Evolutionary conservation across 2,113 vertebrate genomes (phyloP).

Genomic region (Lonchura striata): DNA sequence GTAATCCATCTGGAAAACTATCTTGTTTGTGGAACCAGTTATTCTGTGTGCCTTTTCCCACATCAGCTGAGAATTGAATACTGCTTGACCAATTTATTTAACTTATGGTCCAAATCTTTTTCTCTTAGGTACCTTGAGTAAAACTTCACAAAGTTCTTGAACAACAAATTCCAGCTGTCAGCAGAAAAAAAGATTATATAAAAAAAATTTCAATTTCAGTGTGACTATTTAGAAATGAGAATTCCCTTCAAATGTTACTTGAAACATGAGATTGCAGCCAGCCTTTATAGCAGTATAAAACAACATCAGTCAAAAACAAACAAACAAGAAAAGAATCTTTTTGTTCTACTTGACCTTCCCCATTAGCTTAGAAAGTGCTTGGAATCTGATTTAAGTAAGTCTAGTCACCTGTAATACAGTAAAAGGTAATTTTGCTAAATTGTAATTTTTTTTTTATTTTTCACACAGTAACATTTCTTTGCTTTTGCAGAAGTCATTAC

Average conservation of each 20-base stretch:
- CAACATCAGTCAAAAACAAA: neutral
- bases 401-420: neutral
- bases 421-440: neutral
- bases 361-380: neutral
- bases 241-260: neutral
- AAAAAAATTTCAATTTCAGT: neutral
- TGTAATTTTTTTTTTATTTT: neutral
- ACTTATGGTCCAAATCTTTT: neutral
- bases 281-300: neutral
- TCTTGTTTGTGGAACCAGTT: neutral
- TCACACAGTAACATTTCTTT: neutral
- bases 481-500: constrained; percentile 20
- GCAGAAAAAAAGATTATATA: neutral
- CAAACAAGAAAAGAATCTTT: neutral
- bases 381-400: neutral
- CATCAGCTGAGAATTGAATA: neutral
- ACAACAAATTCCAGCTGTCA: neutral
- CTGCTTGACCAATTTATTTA: neutral
- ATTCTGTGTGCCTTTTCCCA: neutral
- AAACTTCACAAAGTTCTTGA: neutral
- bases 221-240: neutral
- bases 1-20: neutral
- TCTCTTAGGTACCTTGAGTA: neutral
- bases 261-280: neutral
- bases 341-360: neutral